These are phyloP conservation scores for Sitta europaea DNA, from an alignment of 2,113 vertebrate genomes.

Conservation along the genomic window DNA sequence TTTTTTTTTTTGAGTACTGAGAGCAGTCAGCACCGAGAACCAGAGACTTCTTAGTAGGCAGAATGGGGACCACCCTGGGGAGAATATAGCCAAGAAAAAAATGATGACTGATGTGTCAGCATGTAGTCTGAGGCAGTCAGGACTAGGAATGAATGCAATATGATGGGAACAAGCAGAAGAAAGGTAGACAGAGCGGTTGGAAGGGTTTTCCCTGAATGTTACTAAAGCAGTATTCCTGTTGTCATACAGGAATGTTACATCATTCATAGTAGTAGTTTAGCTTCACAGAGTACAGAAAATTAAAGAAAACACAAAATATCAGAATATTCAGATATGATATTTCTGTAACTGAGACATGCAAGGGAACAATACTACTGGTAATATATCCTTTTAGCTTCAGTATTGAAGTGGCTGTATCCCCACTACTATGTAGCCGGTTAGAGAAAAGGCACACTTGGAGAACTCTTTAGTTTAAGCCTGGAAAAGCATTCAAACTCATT, in stretches of 20 bases:
- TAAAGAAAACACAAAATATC: not conserved
- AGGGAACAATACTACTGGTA: not conserved
- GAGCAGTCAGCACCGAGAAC: not conserved
- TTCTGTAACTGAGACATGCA: not conserved
- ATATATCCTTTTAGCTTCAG: not conserved
- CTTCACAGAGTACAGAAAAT: not conserved
- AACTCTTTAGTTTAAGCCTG: not conserved
- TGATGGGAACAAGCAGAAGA: not conserved
- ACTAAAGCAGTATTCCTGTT: not conserved
- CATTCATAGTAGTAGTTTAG: not conserved
- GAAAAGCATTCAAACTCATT: not conserved
- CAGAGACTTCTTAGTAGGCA: not conserved
- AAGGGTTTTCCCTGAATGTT: not conserved
- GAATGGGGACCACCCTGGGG: not conserved
- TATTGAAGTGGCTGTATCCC: not conserved
- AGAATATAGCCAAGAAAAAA: not conserved
- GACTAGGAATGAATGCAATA: not conserved
- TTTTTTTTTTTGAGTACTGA: not conserved
- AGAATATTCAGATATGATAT: not conserved
- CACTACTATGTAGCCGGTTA: not conserved
- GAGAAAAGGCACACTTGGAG: not conserved
- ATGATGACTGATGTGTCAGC: not conserved
- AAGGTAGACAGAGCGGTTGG: not conserved
- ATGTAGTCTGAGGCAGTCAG: not conserved
- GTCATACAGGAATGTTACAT: not conserved